Evolutionary conservation across 2,888 invertebrate species (phyloP), one percentile per base, ranked within the genome.

Genomic region (Epicampocera succincta): DNA sequence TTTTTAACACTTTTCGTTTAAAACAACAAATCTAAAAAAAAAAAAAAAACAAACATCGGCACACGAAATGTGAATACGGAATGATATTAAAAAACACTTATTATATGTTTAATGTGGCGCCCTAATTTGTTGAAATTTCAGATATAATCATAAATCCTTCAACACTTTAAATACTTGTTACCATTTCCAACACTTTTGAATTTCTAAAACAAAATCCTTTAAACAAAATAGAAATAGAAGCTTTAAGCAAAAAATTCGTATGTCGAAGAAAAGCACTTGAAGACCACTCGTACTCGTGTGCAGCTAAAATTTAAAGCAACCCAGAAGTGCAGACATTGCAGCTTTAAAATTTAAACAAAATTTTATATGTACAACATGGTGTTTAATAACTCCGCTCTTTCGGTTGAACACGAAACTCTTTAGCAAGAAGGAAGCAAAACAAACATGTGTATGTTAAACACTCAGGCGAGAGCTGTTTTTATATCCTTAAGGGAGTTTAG

Each of bases 401-500:
- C 9, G 9, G 9, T 8, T 19, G 11, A 8, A 15, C 38, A 50
- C 15, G 17, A 11, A 15, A 29, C 3, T 25, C 40, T 17, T 46
- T 15, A 40, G n/a, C n/a, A n/a, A n/a, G n/a, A n/a, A n/a, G n/a
- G n/a, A n/a, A n/a, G n/a, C 61, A 33, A 46, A 54, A 73, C 42
- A 69, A 74, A 69, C 68, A 69, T 68, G 38, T 68, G 68, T 54
- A 42, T 77, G 77, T 65, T 71, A 76, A 76, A 61, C 76, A 76
- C 65, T 74, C 74, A 66, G 25, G 66, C 42, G 65, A 76, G 76
- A 76, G 61, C 19, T 3, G 33, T 60, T 75, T 58, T 80, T 29
- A 11, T 78, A 68, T 66, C 74, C 78, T 78, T 82, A 66, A 74
- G 82, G 82, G 82, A 78, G 74, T 75, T n/a, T 17, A 68, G 11